These are phyloP conservation scores for Agapostemon virescens DNA, from an alignment of 2,888 invertebrate species.

Conservation along the genomic window DNA sequence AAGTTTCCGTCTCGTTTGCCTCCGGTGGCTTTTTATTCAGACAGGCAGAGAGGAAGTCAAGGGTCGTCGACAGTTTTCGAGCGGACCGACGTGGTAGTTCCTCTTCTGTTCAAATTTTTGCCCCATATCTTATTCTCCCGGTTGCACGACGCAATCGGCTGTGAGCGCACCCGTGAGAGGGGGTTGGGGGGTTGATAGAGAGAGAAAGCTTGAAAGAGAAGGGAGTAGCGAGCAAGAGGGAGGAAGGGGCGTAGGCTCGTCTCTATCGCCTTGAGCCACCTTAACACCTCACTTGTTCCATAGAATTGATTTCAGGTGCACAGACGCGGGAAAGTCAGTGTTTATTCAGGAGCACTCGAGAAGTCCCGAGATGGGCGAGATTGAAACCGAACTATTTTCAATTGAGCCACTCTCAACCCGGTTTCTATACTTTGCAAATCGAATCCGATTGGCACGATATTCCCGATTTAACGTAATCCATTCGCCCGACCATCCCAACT, in stretches of 20 bases:
- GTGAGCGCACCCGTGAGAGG: neutral
- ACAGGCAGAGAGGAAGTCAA: constrained; percentile 21
- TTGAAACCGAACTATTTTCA: constrained; percentile 75
- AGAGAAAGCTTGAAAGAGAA: too few relatives aligned
- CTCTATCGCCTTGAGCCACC: constrained; percentile 53
- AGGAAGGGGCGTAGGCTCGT: neutral
- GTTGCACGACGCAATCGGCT: neutral
- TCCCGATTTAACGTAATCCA: constrained; percentile 59
- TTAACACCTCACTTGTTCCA: constrained; percentile 70
- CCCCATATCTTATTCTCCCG: constrained; percentile 27
- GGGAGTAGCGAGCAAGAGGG: too few relatives aligned
- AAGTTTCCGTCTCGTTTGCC: constrained; percentile 47
- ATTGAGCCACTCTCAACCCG: constrained; percentile 61
- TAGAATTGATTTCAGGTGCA: constrained; percentile 69
- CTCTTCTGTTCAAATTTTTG: constrained; percentile 48
- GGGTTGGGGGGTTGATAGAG: too few relatives aligned
- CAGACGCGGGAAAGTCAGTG: constrained; percentile 70
- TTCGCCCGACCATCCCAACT: constrained; percentile 2
- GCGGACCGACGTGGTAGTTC: neutral
- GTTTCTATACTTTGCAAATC: constrained; percentile 70
- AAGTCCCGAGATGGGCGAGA: constrained; percentile 67
- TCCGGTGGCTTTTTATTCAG: constrained; percentile 45
- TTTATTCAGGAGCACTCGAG: constrained; percentile 72
- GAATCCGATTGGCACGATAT: constrained; percentile 68
- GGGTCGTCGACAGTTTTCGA: constrained; percentile 13